phyloP scores from a whole-genome alignment of 2,888 invertebrate genomes.

The Nycteola revayana region DNA sequence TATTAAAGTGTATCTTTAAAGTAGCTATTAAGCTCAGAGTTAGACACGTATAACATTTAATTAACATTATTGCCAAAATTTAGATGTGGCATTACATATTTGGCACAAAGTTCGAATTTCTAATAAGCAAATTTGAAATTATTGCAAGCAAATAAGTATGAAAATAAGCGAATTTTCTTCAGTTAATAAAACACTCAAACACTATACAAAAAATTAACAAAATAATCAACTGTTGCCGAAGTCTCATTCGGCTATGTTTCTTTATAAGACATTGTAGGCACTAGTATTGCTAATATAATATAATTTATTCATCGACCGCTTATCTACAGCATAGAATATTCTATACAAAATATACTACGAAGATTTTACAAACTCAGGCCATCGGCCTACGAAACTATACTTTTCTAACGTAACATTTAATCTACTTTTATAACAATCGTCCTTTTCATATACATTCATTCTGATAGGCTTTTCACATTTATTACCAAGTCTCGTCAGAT shows the following conservation, averaged over 20 bases:
- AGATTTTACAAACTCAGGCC: conserved; percentile 72
- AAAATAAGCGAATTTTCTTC: conserved; percentile 45
- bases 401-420: conserved; percentile 73
- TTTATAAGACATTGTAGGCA: conserved; percentile 78
- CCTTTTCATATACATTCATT: conserved; percentile 24
- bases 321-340: conserved; percentile 76
- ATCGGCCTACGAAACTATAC: conserved; percentile 60
- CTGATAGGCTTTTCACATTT: conserved; percentile 29
- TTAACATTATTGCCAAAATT: conserved; percentile 53
- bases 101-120: conserved; percentile 62
- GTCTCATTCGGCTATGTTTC: conserved; percentile 55
- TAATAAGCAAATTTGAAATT: conserved; percentile 42
- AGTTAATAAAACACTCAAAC: conserved; percentile 68
- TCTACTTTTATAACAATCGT: conserved; percentile 63
- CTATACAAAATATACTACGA: conserved; percentile 79
- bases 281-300: conserved; percentile 80
- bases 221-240: conserved; percentile 63
- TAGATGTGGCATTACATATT: conserved; percentile 57
- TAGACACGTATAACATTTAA: conserved; percentile 41
- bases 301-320: conserved; percentile 65
- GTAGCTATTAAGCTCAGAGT: conserved; percentile 56
- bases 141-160: conserved; percentile 38
- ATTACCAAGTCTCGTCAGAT: conserved; percentile 31
- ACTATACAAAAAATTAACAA: conserved; percentile 68
- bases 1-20: conserved; percentile 28